Evolutionary conservation across 2,113 vertebrate genomes (phyloP).

Genomic region (Buteo buteo): DNA sequence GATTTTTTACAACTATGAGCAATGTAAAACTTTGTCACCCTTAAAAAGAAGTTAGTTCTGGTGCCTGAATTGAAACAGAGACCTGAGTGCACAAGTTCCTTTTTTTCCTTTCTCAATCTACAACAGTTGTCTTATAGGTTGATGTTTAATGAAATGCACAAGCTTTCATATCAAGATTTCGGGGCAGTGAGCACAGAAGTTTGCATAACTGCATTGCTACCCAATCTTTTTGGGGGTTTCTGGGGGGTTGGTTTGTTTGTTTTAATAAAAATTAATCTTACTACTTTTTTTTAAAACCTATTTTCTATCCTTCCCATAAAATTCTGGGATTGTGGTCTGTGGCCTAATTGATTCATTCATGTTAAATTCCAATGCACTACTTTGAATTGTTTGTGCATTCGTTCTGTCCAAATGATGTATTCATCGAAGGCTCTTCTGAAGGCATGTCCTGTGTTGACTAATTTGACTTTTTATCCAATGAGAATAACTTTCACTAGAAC

Average conservation of each 20-base stretch:
- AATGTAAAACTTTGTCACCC: neutral
- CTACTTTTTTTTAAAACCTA: neutral
- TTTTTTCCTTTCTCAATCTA: neutral
- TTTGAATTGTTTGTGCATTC: neutral
- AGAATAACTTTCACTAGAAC: neutral
- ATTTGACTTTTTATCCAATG: neutral
- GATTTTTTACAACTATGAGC: neutral
- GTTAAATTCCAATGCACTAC: neutral
- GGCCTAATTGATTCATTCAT: neutral
- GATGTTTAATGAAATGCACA: neutral
- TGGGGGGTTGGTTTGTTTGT: neutral
- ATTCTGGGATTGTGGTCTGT: neutral
- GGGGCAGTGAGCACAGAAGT: neutral
- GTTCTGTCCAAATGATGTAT: neutral
- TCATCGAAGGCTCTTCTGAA: neutral
- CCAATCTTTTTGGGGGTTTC: neutral
- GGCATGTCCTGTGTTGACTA: neutral
- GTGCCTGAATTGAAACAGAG: neutral
- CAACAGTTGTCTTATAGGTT: neutral
- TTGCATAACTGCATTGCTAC: neutral
- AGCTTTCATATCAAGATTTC: neutral
- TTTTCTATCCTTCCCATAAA: neutral
- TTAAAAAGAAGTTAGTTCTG: neutral
- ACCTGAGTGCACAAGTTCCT: accelerated
- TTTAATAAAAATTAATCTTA: neutral